Evolutionary conservation across 2,888 invertebrate species (phyloP), one percentile per base, ranked within the genome.

Genomic region (Lasioglossum marginatum): DNA sequence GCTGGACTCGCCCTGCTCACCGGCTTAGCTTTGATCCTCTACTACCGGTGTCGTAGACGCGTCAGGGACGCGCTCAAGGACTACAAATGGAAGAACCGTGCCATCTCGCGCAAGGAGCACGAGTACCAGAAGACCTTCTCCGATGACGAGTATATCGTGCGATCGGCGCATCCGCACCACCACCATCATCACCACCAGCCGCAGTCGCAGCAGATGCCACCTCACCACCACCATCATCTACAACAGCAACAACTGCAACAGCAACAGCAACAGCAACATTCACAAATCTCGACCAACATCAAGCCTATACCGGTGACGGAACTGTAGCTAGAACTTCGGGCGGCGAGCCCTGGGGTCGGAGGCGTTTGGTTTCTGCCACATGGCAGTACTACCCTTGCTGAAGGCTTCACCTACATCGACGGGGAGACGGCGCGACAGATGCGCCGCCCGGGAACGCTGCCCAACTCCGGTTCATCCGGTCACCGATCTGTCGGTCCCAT

Each of bases 271-370:
- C 95, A 96, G 48, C 93, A 89, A 94, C 95, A 93, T 95, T 95
- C 95, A 93, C 95, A 90, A 68, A 83, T 92, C 83, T 81, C 91
- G 76, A 82, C 92, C 82, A 90, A 96, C 93, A 95, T 96, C 88
- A 96, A 97, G 94, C 97, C 98, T 34, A 97, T 98, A 94, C 98
- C 98, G 91, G 98, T 98, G 93, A 98, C 98, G 96, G 98, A 98
- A 95, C 98, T 98, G 97, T 98, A 98, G 98, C 98, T 98, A 98
- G 98, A 98, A 97, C 97, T 98, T 96, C 98, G 98, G 97, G 98
- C 98, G 97, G 98, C 98, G 96, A 95, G 95, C 94, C 95, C 95
- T 91, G 94, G 94, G 83, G 94, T 92, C 97, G 96, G 97, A 96
- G 97, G 97, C 96, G 96, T 97, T 96, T 96, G 97, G 97, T 97